These are phyloP conservation scores for Nebria ingens DNA, from an alignment of 1,140 invertebrate species.

Conservation along the genomic window DNA sequence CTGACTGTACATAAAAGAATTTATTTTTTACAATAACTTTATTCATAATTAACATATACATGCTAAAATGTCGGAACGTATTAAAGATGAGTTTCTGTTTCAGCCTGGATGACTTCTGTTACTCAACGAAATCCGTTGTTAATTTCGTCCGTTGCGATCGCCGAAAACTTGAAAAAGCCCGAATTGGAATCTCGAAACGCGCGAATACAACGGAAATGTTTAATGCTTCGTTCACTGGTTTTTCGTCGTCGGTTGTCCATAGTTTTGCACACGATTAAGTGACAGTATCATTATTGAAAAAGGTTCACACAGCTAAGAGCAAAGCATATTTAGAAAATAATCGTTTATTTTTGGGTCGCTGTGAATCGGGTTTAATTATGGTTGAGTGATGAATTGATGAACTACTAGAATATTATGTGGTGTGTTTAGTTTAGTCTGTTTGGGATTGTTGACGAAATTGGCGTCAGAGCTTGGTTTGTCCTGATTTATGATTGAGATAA, in stretches of 20 bases:
- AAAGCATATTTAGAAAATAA: background rate
- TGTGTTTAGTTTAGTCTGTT: constrained; percentile 7
- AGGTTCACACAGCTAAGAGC: constrained; percentile 1
- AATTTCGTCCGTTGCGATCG: background rate
- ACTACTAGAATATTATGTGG: background rate
- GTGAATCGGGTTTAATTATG: constrained; percentile 2
- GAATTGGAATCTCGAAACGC: no score
- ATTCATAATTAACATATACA: no score
- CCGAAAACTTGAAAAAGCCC: no score
- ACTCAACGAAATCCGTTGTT: background rate
- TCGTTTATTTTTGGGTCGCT: background rate
- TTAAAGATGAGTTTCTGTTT: no score
- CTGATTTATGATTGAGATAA: no score
- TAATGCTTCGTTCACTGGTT: no score
- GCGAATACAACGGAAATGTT: no score
- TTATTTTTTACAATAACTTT: no score
- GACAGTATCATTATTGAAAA: no score
- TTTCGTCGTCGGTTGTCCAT: background rate
- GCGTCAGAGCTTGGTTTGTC: background rate
- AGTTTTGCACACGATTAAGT: background rate
- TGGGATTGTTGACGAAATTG: background rate
- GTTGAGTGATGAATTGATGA: constrained; percentile 2
- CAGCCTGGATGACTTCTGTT: background rate
- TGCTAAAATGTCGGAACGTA: no score
- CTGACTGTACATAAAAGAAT: no score